Percentiles rank a stretch among this genome's conserved stretches.
Evolutionary conservation across 1,140 invertebrate genomes (phyloP).

Genomic region (Saxidomus purpurata): DNA sequence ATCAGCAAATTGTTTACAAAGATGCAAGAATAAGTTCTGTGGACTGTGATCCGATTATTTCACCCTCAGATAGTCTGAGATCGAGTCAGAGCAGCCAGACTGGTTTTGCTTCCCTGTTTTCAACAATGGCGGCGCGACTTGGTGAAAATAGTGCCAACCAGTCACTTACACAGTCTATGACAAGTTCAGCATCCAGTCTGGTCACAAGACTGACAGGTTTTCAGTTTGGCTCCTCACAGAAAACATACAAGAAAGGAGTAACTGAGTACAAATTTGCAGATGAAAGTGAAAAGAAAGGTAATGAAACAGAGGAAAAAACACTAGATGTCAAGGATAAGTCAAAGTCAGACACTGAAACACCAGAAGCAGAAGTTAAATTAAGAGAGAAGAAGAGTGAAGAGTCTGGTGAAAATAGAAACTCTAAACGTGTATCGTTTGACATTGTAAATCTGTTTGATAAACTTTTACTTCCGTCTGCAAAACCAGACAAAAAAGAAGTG

Average conservation of each 20-base stretch:
- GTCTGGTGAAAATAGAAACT: slow-evolving; percentile 35
- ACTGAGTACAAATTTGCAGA: slow-evolving; percentile 62
- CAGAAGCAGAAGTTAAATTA: slow-evolving; percentile 41
- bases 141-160: slow-evolving; percentile 49
- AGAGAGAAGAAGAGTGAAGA: slow-evolving; percentile 46
- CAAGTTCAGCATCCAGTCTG: slow-evolving; percentile 60
- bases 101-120: slow-evolving; percentile 55
- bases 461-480: slow-evolving; percentile 47
- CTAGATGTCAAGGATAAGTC: background rate
- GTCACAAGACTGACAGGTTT: slow-evolving; percentile 47
- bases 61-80: slow-evolving; percentile 49
- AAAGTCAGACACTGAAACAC: background rate
- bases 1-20: slow-evolving; percentile 32
- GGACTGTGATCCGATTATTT: slow-evolving; percentile 58
- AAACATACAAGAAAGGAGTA: slow-evolving; percentile 61
- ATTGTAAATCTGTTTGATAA: slow-evolving; percentile 67
- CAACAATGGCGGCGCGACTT: slow-evolving; percentile 51
- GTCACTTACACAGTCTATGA: slow-evolving; percentile 61
- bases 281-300: background rate
- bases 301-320: background rate
- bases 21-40: slow-evolving; percentile 49
- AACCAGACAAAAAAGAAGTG: slow-evolving; percentile 17
- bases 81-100: slow-evolving; percentile 45
- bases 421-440: slow-evolving; percentile 62
- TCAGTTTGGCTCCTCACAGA: slow-evolving; percentile 47